A percentile compares a stretch with the other conserved stretches of the same genome.
phyloP scores from a whole-genome alignment of 2,888 invertebrate species.

The Pollenia griseotomentosa region DNA sequence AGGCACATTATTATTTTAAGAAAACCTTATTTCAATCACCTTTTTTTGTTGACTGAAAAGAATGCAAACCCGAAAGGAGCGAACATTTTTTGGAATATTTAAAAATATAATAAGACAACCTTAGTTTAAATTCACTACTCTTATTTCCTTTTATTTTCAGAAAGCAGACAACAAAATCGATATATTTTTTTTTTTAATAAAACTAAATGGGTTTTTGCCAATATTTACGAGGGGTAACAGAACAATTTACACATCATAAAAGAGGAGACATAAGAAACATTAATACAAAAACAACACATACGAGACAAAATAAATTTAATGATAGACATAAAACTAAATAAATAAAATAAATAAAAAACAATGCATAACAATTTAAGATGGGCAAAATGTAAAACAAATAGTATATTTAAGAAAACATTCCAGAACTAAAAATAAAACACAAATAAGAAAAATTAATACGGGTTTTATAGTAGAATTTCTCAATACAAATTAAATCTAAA shows the following conservation, averaged over 20 bases:
- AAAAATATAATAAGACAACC: no score
- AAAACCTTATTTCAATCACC: no score
- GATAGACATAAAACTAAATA: background rate
- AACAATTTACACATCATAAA: constrained; percentile 52
- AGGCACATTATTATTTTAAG: no score
- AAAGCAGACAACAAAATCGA: constrained; percentile 32
- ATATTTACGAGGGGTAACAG: constrained; percentile 25
- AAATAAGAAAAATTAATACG: constrained; percentile 37
- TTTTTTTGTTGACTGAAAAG: no score
- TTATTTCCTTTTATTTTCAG: no score
- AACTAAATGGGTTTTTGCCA: background rate
- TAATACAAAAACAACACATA: background rate
- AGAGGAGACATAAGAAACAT: background rate
- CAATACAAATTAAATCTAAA: background rate
- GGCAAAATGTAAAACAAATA: constrained; percentile 16
- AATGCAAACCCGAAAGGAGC: no score
- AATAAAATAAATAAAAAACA: constrained; percentile 11
- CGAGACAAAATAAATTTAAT: constrained; percentile 8
- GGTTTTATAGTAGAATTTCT: constrained; percentile 53
- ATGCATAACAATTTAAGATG: background rate
- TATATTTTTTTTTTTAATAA: constrained; percentile 36
- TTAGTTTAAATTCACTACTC: no score
- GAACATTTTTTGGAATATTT: no score
- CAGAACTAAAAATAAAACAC: constrained; percentile 12
- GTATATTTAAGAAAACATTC: background rate